Evolutionary conservation across 2,113 vertebrate genomes (phyloP), one percentile per base, ranked within the genome.

Genomic region (Mormoops blainvillei): DNA sequence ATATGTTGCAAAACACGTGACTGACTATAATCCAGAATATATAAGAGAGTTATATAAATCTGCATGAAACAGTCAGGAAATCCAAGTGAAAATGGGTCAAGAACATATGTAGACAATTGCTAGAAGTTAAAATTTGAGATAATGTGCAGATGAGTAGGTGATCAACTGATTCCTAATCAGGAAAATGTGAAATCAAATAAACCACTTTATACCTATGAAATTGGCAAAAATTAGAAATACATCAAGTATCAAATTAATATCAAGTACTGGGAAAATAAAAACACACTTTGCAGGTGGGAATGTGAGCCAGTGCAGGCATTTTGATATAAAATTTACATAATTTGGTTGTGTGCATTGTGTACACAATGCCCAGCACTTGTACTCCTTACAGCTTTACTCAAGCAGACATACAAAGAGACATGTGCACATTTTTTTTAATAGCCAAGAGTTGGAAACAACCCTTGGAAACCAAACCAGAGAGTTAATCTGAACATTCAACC

Each of bases 401-500:
- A 43, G 81, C 19, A 76, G 28, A 31, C 18, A 7, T 74, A 54
- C 6, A 52, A 41, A 71, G 33, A 93, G 38, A 73, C 26, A 71
- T 3, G 3, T 14, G 28, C 36, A 48, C 68, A 54, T 54, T 45
- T 63, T 63, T 61, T 80, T 56, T 8, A 70, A 91, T 36, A 91
- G 41, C 54, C 41, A 74, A 78, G 76, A 52, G 5, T 61, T 68
- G 63, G 61, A 87, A 93, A 67, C 28, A 82, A 67, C 14, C 43
- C 67, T 91, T 74, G 80, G 36, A 83, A 97, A 56, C 5, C 48
- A 86, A 43, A 87, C 14, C 68, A 50, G 41, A 58, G n/a, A 89
- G 33, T 92, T 91, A 70, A 87, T 95, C 48, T 85, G 52, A 86
- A 94, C 93, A 82, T 86, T 81, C 77, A 81, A 73, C 52, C 43